A percentile compares a stretch with the other conserved stretches of the same genome.
Conservation (phyloP, 2,113 vertebrate species). For the Toxotes chatareus region DNA sequence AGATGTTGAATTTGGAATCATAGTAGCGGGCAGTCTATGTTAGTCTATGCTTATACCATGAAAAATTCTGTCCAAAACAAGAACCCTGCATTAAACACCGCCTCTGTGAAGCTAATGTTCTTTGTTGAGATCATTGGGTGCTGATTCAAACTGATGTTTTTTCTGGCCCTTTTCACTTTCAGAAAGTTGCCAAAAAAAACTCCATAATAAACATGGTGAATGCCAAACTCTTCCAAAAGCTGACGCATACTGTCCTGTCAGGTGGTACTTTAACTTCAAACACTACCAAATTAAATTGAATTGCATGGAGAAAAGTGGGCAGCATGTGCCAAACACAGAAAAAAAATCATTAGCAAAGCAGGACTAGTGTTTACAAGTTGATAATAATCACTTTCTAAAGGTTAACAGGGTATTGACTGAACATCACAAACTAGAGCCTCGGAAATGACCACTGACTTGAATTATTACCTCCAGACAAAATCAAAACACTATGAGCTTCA, state of each 20-base stretch:
- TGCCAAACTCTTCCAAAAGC: background rate
- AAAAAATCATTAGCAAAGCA: background rate
- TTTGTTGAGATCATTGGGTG: background rate
- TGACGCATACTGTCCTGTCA: too few species aligned
- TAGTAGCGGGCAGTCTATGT: background rate
- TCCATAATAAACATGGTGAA: background rate
- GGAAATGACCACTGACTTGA: background rate
- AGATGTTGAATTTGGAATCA: background rate
- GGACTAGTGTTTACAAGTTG: too few species aligned
- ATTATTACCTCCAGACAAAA: background rate
- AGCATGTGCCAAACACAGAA: background rate
- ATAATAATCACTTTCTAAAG: background rate
- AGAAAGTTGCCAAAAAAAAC: background rate
- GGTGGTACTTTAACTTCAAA: background rate
- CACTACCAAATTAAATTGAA: background rate
- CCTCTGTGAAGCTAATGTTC: conserved; percentile 1
- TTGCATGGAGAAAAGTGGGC: background rate
- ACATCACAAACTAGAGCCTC: too few species aligned
- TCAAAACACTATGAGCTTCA: background rate
- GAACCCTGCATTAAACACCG: background rate
- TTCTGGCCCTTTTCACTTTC: background rate
- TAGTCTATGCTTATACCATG: too few species aligned
- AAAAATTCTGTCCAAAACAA: background rate
- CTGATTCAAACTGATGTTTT: background rate
- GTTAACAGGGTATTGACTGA: background rate